Percentiles rank a stretch among this genome's conserved stretches.
These are phyloP conservation scores for Cephalopholis sonnerati DNA, from an alignment of 2,113 vertebrate species.

Conservation along the genomic window DNA sequence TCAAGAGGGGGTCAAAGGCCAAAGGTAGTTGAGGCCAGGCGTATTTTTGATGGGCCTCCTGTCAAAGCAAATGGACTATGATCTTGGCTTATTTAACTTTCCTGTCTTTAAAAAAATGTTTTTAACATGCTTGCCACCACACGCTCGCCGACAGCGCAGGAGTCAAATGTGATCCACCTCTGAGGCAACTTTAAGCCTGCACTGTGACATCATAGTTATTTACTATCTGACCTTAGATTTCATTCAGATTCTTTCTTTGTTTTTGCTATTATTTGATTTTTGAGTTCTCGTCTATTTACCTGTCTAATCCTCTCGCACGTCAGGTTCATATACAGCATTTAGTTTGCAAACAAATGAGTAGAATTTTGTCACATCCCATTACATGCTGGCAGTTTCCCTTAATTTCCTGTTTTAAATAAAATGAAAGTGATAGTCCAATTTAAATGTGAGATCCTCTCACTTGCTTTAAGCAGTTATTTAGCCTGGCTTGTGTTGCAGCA, in stretches of 20 bases:
- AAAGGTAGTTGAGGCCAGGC: constrained; percentile 30
- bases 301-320: background rate
- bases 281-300: background rate
- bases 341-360: background rate
- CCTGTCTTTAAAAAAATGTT: constrained; percentile 13
- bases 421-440: constrained; percentile 38
- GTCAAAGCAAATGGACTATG: constrained; percentile 39
- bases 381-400: constrained; percentile 4
- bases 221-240: background rate
- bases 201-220: background rate
- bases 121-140: background rate
- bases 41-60: constrained; percentile 42
- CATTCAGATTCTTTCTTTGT: background rate
- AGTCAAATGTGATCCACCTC: constrained; percentile 11
- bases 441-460: constrained; percentile 32
- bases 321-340: constrained; percentile 2
- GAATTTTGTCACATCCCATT: constrained; percentile 7
- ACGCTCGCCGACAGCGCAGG: background rate
- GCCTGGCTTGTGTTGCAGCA: background rate
- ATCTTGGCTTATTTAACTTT: constrained; percentile 33
- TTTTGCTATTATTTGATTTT: background rate
- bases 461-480: constrained; percentile 34
- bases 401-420: constrained; percentile 35
- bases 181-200: background rate
- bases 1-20: constrained; percentile 43